These are phyloP conservation scores for Clarias macrocephalus DNA, from an alignment of 2,113 vertebrate species.

Conservation along the genomic window DNA sequence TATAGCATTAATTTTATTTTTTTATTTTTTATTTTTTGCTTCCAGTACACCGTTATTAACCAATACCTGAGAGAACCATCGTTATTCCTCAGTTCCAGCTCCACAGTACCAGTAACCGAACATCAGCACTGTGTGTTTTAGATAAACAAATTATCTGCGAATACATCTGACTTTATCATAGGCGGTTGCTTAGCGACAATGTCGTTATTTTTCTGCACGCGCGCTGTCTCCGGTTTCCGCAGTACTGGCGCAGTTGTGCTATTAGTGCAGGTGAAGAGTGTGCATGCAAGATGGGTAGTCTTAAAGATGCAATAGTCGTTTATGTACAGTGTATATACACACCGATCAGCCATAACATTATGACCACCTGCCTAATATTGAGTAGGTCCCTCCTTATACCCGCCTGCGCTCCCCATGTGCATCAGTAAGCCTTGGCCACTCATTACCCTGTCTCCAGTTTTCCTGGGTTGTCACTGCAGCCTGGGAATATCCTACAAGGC, in stretches of 20 bases:
- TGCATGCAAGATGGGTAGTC: not conserved
- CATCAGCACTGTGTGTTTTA: not conserved
- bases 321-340: no score
- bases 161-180: not conserved
- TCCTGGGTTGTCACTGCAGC: no score
- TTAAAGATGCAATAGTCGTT: not conserved
- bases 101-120: no score
- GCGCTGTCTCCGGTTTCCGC: constrained; percentile 18
- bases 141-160: not conserved
- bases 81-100: not conserved
- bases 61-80: not conserved
- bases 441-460: no score
- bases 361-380: no score
- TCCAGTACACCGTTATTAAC: not conserved
- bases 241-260: constrained; percentile 46
- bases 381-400: no score
- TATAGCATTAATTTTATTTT: not conserved
- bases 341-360: no score
- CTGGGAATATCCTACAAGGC: no score
- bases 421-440: no score
- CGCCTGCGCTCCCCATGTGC: no score
- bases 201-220: not conserved
- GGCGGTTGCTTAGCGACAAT: constrained; percentile 2
- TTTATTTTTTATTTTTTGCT: no score
- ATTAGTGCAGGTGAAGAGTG: not conserved